Evolutionary conservation across 92 coral and sea anemone species (phyloP), one percentile per base, ranked within the genome.

Genomic region (Zoanthus solanderi): DNA sequence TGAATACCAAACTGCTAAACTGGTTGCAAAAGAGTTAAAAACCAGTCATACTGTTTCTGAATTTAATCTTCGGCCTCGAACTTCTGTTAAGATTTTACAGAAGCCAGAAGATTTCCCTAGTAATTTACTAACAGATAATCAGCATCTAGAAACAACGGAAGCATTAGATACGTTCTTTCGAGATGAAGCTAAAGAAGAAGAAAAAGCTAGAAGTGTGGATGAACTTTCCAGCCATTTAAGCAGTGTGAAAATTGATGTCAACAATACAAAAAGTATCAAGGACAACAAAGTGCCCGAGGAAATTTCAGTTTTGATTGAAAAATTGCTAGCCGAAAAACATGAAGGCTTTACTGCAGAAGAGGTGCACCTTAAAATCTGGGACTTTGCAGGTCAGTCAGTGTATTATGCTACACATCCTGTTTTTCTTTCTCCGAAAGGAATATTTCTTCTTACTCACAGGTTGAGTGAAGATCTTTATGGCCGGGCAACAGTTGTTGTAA

Each of bases 371-470:
- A 46, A 50, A 47, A 48, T 76, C 65, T 76, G 80, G 80, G 88
- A 85, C 29, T 57, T 85, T 53, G 83, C 88, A 37, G 88, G 88
- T 7, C 88, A 85, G 57, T 52, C 68, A 8, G 77, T 85, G 12
- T 85, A 85, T 74, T 85, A 85, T 65, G 88, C 78, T 14, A 85
- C 88, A 31, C 88, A 85, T 53, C 79, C 83, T 16, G 67, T 77
- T 14, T 77, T 77, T 57, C 63, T 77, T 29, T 53, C 82, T 16
- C 67, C 82, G 11, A n/a, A 29, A 9, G 82, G 67, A 17, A 77
- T 77, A 30, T 77, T 52, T 50, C 82, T 77, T 30, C 45, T 77
- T 4, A 77, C 83, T 28, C 67, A 77, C 46, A 77, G 53, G 45
- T 57, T 77, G 18, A 77, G 34, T 32, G 65, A 77, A 54, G 82